Conservation (phyloP, 2,797 vertebrate genomes). For the Acestrorhynchus altus region DNA sequence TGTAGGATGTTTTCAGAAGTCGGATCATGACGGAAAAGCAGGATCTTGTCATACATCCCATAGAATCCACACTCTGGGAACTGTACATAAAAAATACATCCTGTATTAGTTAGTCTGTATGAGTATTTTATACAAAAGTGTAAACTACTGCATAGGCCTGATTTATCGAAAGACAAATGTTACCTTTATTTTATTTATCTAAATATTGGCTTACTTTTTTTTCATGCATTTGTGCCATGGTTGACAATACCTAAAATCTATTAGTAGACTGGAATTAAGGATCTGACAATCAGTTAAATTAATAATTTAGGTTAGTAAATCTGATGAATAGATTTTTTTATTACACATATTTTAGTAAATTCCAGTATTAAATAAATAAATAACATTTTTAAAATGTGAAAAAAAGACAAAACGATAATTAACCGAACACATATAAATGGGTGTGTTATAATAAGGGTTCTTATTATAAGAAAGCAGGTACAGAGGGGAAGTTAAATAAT, state of each 20-base stretch:
- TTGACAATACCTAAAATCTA: neutral
- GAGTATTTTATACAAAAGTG: neutral
- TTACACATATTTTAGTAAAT: too few species aligned
- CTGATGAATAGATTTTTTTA: too few species aligned
- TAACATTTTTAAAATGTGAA: too few species aligned
- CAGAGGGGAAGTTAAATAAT: too few species aligned
- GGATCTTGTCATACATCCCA: slow-evolving; percentile 96
- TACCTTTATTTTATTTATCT: neutral
- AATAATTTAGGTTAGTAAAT: too few species aligned
- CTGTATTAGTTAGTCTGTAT: slow-evolving; percentile 13
- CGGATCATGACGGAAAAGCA: slow-evolving; percentile 93
- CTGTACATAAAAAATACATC: slow-evolving; percentile 73
- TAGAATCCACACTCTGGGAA: slow-evolving; percentile 97
- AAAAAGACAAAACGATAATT: too few species aligned
- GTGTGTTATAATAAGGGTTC: too few species aligned
- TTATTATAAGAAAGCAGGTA: too few species aligned
- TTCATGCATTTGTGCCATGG: neutral
- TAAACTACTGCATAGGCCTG: neutral
- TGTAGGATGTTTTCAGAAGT: slow-evolving; percentile 92
- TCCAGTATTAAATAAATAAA: too few species aligned
- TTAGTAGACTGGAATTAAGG: neutral
- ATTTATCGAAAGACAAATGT: neutral
- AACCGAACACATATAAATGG: too few species aligned
- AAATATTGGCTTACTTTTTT: neutral
- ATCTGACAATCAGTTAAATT: neutral